These are phyloP conservation scores for Buphagus erythrorhynchus DNA, from an alignment of 2,797 vertebrate genomes.

Conservation along the genomic window DNA sequence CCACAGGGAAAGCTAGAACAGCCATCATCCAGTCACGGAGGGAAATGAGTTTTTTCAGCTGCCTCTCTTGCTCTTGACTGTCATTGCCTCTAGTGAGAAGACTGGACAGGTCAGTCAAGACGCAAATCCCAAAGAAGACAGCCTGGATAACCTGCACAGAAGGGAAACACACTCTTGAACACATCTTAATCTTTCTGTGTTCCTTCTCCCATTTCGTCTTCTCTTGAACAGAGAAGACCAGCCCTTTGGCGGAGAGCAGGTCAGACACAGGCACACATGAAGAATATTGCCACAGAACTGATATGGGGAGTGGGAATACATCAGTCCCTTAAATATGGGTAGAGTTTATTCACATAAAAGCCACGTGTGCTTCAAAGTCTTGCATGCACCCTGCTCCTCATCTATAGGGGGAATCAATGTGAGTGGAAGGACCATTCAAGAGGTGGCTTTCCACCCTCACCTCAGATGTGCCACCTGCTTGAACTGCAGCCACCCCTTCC, in stretches of 20 bases:
- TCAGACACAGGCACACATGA: fast-evolving
- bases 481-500: background rate
- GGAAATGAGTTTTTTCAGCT: slow-evolving; percentile 91
- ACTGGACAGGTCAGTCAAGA: slow-evolving; percentile 93
- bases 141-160: slow-evolving; percentile 91
- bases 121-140: slow-evolving; percentile 93
- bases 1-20: slow-evolving; percentile 93
- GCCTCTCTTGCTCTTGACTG: slow-evolving; percentile 92
- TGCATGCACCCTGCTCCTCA: background rate
- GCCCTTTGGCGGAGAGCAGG: background rate
- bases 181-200: background rate
- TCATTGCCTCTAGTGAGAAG: slow-evolving; percentile 91
- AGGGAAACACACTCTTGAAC: background rate
- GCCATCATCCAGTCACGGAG: slow-evolving; percentile 97
- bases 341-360: background rate
- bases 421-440: background rate
- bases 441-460: background rate
- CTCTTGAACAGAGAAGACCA: background rate
- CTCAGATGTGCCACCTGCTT: background rate
- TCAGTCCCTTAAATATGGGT: background rate
- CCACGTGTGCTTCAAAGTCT: background rate
- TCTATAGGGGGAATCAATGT: fast-evolving
- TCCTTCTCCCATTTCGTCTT: background rate
- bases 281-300: background rate
- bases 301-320: background rate